Evolutionary conservation across 2,113 vertebrate species (phyloP).

Genomic region (Pelecanus crispus): DNA sequence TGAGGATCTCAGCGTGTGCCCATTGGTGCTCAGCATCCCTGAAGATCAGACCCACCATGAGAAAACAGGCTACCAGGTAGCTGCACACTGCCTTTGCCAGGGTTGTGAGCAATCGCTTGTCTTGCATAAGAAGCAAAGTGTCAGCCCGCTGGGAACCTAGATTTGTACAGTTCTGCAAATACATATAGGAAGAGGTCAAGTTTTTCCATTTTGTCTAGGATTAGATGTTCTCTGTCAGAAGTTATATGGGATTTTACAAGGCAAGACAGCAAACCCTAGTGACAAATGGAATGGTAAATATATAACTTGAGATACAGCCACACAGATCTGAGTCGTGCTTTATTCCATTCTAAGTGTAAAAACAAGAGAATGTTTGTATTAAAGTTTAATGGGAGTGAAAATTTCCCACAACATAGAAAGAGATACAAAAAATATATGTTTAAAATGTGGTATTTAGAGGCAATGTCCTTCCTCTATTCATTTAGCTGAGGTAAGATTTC

Average conservation of each 20-base stretch:
- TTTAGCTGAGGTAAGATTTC: not conserved
- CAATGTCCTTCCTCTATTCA: not conserved
- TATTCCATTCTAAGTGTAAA: not conserved
- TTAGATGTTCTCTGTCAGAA: slow-evolving; percentile 15
- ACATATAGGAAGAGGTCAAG: not conserved
- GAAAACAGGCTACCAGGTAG: not conserved
- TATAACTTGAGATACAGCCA: not conserved
- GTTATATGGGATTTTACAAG: slow-evolving; percentile 1
- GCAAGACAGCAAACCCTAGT: slow-evolving; percentile 3
- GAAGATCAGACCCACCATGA: not conserved
- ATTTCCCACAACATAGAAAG: not conserved
- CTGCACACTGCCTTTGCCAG: not conserved
- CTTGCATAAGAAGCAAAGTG: not conserved
- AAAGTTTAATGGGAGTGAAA: not conserved
- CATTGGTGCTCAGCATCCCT: not conserved
- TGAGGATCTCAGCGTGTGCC: not conserved
- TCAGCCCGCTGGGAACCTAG: not conserved
- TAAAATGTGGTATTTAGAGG: not conserved
- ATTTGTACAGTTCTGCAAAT: slow-evolving; percentile 21
- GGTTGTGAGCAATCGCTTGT: not conserved
- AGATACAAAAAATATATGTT: not conserved
- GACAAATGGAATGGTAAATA: slow-evolving; percentile 33
- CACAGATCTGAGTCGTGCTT: not conserved
- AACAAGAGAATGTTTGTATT: not conserved
- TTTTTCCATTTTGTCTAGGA: slow-evolving; percentile 9